These are phyloP conservation scores for Telmatochromis sp. DNA, from an alignment of 2,113 vertebrate genomes.

Conservation along the genomic window DNA sequence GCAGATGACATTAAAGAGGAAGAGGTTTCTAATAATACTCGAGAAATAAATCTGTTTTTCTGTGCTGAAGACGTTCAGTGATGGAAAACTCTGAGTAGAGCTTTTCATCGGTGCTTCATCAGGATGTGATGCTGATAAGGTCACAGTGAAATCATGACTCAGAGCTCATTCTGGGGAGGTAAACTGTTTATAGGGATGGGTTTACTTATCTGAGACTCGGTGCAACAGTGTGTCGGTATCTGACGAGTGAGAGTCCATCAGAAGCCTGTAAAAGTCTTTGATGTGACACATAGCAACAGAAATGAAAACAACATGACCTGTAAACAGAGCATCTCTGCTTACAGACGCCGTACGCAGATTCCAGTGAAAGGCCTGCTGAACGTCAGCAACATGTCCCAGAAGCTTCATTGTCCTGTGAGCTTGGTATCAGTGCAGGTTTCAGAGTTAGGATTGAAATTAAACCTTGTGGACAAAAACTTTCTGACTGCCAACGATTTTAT, in stretches of 20 bases:
- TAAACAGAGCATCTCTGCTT: background rate
- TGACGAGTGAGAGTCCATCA: background rate
- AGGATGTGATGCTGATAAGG: background rate
- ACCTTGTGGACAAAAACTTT: background rate
- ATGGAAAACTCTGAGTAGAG: background rate
- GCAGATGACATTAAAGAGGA: background rate
- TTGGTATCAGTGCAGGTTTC: background rate
- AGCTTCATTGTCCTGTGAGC: background rate
- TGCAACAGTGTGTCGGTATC: background rate
- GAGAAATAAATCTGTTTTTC: background rate
- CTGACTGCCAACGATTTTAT: background rate
- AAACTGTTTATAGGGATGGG: background rate
- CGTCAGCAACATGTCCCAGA: background rate
- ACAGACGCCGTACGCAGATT: background rate
- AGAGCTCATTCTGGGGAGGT: background rate
- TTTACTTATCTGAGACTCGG: background rate
- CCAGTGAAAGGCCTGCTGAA: background rate
- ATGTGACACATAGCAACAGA: background rate
- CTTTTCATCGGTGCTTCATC: background rate
- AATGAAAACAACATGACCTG: background rate
- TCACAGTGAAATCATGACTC: background rate
- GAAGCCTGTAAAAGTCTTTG: background rate
- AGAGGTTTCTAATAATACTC: background rate
- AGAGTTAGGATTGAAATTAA: background rate
- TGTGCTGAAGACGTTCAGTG: background rate